Evolutionary conservation across 2,797 vertebrate species (phyloP).

Genomic region (Clarias laeviceps): DNA sequence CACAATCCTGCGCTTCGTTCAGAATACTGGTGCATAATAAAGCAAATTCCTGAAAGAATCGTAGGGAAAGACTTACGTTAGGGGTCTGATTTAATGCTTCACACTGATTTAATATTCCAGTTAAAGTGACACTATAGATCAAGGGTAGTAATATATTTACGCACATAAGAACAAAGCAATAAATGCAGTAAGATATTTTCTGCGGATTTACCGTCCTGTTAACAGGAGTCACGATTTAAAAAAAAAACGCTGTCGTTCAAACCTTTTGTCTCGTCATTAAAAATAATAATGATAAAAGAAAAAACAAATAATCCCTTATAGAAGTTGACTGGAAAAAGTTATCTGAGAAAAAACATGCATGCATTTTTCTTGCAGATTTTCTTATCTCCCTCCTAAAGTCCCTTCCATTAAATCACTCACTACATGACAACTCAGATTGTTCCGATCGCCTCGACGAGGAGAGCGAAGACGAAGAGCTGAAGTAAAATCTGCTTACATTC

Average conservation of each 20-base stretch:
- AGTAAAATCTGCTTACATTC: conserved; percentile 46
- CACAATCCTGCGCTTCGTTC: neutral
- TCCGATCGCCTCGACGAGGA: neutral
- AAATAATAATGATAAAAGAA: neutral
- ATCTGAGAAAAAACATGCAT: neutral
- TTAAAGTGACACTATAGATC: neutral
- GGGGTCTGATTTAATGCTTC: neutral
- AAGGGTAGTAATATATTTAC: neutral
- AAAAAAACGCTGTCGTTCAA: neutral
- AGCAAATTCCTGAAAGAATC: neutral
- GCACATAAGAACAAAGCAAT: too few species aligned
- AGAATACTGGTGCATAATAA: neutral
- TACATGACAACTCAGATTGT: conserved; percentile 15
- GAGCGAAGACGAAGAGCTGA: conserved; percentile 20
- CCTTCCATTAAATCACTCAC: neutral
- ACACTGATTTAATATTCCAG: neutral
- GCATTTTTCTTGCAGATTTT: neutral
- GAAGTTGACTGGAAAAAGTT: neutral
- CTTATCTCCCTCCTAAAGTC: neutral
- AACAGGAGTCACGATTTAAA: neutral
- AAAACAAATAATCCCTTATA: neutral
- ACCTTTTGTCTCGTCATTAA: neutral
- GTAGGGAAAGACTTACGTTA: too few species aligned
- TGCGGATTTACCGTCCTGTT: neutral
- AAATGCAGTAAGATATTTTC: neutral